These are phyloP conservation scores for Labroides dimidiatus DNA, from an alignment of 2,797 vertebrate genomes.

Conservation along the genomic window DNA sequence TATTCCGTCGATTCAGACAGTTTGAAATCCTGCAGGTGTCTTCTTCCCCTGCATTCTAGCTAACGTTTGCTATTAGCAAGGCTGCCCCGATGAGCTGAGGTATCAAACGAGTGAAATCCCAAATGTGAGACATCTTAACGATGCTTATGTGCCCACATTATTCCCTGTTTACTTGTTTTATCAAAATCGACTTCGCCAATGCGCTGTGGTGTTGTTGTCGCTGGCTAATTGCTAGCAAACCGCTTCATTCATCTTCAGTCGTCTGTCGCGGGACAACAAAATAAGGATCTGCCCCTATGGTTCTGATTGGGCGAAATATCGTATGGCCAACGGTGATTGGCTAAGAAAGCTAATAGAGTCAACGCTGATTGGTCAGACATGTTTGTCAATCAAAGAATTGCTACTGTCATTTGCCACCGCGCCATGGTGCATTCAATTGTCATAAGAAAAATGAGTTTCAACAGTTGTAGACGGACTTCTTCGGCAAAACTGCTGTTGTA, in stretches of 20 bases:
- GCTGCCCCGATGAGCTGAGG: not conserved
- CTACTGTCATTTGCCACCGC: constrained; percentile 4
- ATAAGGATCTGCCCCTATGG: not conserved
- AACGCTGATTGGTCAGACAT: constrained; percentile 24
- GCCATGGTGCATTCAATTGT: constrained; percentile 40
- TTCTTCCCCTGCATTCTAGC: constrained; percentile 63
- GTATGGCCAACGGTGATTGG: constrained; percentile 37
- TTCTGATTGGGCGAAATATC: constrained; percentile 56
- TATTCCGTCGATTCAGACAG: constrained; percentile 15
- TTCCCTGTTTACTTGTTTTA: not conserved
- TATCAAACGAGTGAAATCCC: not conserved
- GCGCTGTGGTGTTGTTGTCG: not conserved
- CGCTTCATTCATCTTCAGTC: constrained; percentile 30
- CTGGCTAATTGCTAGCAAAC: constrained; percentile 12
- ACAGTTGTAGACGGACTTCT: no score
- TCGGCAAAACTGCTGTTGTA: no score
- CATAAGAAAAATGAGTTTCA: rapidly evolving
- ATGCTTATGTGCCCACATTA: not conserved
- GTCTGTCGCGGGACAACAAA: constrained; percentile 31
- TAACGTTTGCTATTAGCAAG: constrained; percentile 63
- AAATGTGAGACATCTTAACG: no score
- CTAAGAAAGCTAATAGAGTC: rapidly evolving
- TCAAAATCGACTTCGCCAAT: not conserved
- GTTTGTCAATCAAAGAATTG: not conserved
- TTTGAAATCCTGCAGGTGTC: constrained; percentile 7